Conservation (phyloP, 1,140 invertebrate genomes). For the Anoplophora glabripennis region DNA sequence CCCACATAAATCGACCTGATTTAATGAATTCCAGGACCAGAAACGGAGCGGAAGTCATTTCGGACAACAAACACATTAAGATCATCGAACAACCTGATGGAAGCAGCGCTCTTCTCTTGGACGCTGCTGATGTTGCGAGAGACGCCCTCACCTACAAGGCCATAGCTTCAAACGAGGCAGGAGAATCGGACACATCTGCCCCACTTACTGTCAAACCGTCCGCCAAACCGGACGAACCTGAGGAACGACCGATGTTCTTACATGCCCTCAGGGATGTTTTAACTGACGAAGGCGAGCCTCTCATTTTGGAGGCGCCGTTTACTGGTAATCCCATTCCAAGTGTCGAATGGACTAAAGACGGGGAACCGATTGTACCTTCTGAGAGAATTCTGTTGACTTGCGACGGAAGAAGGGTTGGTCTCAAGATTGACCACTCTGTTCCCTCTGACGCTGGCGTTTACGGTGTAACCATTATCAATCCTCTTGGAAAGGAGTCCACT, state of each 20-base stretch:
- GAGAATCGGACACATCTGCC: constrained; percentile 66
- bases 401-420: constrained; percentile 74
- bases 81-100: constrained; percentile 67
- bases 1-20: no score
- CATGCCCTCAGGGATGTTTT: constrained; percentile 69
- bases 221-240: constrained; percentile 55
- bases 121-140: constrained; percentile 52
- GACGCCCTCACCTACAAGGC: constrained; percentile 78
- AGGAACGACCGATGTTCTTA: constrained; percentile 73
- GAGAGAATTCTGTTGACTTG: constrained; percentile 70
- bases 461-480: constrained; percentile 69
- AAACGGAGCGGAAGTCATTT: constrained; percentile 72
- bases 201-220: constrained; percentile 60
- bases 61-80: constrained; percentile 67
- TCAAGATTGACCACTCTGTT: constrained; percentile 71
- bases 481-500: constrained; percentile 67
- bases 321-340: constrained; percentile 85
- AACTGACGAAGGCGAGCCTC: constrained; percentile 73
- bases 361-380: constrained; percentile 59
- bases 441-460: constrained; percentile 76
- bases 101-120: constrained; percentile 63
- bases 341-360: constrained; percentile 80
- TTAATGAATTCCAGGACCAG: constrained; percentile 53
- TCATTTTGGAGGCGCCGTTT: constrained; percentile 66
- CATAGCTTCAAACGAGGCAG: constrained; percentile 71